Evolutionary conservation across 2,888 invertebrate species (phyloP), one percentile per base, ranked within the genome.

Genomic region (Dioctria rufipes): DNA sequence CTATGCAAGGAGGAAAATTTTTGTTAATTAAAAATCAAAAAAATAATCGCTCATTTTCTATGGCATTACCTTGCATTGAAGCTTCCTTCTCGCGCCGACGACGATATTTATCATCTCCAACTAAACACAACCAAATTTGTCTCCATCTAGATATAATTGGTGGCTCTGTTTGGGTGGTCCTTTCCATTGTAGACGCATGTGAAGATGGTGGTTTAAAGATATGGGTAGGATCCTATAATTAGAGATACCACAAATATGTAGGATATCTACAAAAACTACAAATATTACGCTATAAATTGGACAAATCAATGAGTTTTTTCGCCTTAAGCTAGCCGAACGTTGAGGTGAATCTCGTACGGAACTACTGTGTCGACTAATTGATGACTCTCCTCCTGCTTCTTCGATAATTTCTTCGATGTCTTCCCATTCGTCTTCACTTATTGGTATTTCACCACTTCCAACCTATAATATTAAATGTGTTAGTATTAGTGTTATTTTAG

Each of bases 361-460:
- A 39, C 51, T 58, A 58, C 58, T 61, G 25, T 67, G 67, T 67
- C 60, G 58, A 43, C 78, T 78, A 39, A 63, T 54, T 5, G 58
- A 43, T 67, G 78, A 78, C 4, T 54, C 46, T 0, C 91, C 91
- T 0, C 91, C 91, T 6, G 91, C 90, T 85, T 92, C 92, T 83
- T 92, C 92, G n/a, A 91, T 81, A 43, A 82, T 91, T 46, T 90
- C 90, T 51, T 90, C 90, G 58, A 93, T 90, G 85, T 95, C 95
- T 84, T 95, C 94, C 95, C 94, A 95, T 86, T 95, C 95, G 0
- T 95, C 93, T 84, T 95, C 93, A 84, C 95, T 94, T 4, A 94
- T 91, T 0, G 93, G 93, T 80, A 95, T 94, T 87, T 96, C 96
- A 0, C 96, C 96, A 81, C 95, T 95, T 8, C 96, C 96, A 39